Base-by-base conservation (phyloP, 2,888 invertebrate genomes). In the Callyntrura guangdongensis region DNA sequence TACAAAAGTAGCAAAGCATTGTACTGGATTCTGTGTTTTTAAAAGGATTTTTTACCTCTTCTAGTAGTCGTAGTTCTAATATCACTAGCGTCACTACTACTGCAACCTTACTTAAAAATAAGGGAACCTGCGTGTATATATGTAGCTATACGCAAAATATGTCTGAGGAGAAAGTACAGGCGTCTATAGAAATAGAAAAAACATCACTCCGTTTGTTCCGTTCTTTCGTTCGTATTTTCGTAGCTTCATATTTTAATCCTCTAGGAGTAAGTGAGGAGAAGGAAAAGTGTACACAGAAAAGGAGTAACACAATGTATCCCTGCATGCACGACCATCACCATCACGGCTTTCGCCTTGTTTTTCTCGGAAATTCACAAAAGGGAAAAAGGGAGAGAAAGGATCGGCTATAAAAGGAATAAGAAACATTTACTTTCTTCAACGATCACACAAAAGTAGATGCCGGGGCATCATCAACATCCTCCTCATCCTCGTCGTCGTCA, bases 171-270 rank as follows among this genome's bases (percentile, higher is more conserved):
- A 53, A 53, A 53, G 11, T 53, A 53, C 53, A 53, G 53, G n/a
- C n/a, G 53, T 14, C 14, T 12, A 53, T n/a, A 53, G 14, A 59
- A 20, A 81, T 6, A 83, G 25, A 20, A 22, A 11, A 59, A 61
- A 59, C 64, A 45, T 72, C 72, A 17, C 45, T 56, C 84, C 67
- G 67, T 27, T 49, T 86, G 53, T 72, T 77, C 61, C 53, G 25
- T 47, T 77, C 17, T 61, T 61, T 86, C 77, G n/a, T 59, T 74
- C 77, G n/a, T 59, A 59, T 36, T 36, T 36, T 36, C 3, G 3
- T 74, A 81, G 59, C 69, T 47, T 83, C 82, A 83, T 74, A 89
- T 89, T 83, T 89, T 89, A 83, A 89, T 89, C 83, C 72, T 83
- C 20, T 88, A 53, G 53, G 8, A 22, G 17, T 9, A 56, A 49